Evolutionary conservation across 2,113 vertebrate species (phyloP).

Genomic region (Periophthalmus modestus): DNA sequence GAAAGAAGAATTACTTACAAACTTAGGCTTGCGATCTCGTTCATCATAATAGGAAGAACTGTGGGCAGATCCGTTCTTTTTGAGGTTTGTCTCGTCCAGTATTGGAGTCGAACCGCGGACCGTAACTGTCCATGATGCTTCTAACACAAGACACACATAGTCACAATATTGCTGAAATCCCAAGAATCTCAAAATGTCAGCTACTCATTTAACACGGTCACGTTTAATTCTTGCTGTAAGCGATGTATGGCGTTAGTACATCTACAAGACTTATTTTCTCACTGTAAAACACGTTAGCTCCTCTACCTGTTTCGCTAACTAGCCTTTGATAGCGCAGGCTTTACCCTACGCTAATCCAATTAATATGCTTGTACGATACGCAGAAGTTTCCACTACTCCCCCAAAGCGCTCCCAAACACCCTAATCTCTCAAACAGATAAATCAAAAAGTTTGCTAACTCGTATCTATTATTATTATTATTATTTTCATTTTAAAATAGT

Average conservation of each 20-base stretch:
- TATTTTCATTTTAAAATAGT: background rate
- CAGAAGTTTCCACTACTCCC: slow-evolving; percentile 15
- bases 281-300: background rate
- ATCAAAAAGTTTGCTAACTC: background rate
- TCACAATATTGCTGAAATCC: background rate
- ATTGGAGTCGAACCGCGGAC: slow-evolving; percentile 56
- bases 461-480: too few relatives aligned
- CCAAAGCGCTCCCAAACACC: background rate
- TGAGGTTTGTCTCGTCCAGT: slow-evolving; percentile 65
- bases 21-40: slow-evolving; percentile 75
- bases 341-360: slow-evolving; percentile 72
- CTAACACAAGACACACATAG: background rate
- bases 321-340: slow-evolving; percentile 53
- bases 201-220: background rate
- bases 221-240: background rate
- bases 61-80: slow-evolving; percentile 65
- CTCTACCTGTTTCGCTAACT: slow-evolving; percentile 10
- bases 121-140: slow-evolving; percentile 67
- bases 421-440: background rate
- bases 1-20: slow-evolving; percentile 70
- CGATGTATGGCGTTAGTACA: background rate
- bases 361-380: slow-evolving; percentile 49
- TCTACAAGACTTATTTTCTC: background rate
- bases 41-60: slow-evolving; percentile 62
- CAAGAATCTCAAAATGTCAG: background rate